Percentiles rank a stretch among this genome's conserved stretches.
Evolutionary conservation across 2,888 invertebrate species (phyloP).

Genomic region (Pycnomerus fuliginosus): DNA sequence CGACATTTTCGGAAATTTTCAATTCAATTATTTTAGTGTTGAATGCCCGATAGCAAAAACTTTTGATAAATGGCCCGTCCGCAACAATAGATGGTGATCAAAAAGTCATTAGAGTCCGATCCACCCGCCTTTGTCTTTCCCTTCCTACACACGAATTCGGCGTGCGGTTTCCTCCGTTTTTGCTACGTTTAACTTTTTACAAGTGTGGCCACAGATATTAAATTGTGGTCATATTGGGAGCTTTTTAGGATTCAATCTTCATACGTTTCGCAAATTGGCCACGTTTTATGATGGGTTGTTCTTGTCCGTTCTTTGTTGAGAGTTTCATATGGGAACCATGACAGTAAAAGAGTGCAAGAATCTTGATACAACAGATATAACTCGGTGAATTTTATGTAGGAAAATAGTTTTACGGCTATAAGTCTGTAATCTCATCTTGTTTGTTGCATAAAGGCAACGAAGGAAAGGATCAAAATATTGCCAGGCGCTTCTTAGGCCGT

Average conservation of each 20-base stretch:
- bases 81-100: conserved; percentile 44
- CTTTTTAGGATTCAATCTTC: too few species aligned
- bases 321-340: too few species aligned
- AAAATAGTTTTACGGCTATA: conserved; percentile 20
- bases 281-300: too few species aligned
- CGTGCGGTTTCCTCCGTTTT: conserved; percentile 15
- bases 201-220: not conserved
- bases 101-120: conserved; percentile 43
- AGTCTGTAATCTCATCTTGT: conserved; percentile 26
- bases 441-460: too few species aligned
- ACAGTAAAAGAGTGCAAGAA: conserved; percentile 1
- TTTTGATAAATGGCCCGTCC: conserved; percentile 43
- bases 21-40: conserved; percentile 18
- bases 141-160: conserved; percentile 26
- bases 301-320: too few species aligned
- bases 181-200: conserved; percentile 3
- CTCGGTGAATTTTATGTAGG: conserved; percentile 7
- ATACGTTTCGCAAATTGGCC: too few species aligned
- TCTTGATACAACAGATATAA: conserved; percentile 5
- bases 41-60: conserved; percentile 28
- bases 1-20: conserved; percentile 6
- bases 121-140: conserved; percentile 37
- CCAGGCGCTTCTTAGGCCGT: too few species aligned
- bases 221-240: too few species aligned
- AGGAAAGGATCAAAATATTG: too few species aligned